Conservation (phyloP, 2,113 vertebrate genomes). For the Catharus bicknelli region DNA sequence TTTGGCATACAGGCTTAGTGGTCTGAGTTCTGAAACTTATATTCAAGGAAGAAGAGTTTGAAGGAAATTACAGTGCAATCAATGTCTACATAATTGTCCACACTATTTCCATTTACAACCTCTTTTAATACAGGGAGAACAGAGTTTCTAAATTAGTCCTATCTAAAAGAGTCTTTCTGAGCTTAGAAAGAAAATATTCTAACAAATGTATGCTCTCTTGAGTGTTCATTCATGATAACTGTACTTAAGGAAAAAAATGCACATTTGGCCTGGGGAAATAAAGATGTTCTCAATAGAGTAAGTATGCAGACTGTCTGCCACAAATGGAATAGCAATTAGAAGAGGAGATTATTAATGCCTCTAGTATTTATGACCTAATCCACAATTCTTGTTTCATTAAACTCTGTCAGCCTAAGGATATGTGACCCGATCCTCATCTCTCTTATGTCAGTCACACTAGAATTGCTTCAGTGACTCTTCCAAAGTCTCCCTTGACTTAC, state of each 20-base stretch:
- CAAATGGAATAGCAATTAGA: constrained; percentile 50
- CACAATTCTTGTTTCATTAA: constrained; percentile 58
- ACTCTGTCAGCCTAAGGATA: constrained; percentile 48
- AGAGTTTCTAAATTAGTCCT: constrained; percentile 26
- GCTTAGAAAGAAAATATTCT: constrained; percentile 37
- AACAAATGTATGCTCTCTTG: constrained; percentile 32
- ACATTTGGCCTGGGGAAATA: constrained; percentile 44
- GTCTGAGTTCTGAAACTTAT: neutral
- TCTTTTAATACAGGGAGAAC: neutral
- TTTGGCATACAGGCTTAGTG: neutral
- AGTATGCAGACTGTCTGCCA: constrained; percentile 43
- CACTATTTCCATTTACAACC: neutral
- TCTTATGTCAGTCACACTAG: constrained; percentile 17
- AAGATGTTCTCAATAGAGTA: constrained; percentile 41
- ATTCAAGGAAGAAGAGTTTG: neutral
- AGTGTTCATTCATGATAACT: constrained; percentile 59
- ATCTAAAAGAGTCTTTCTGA: constrained; percentile 41
- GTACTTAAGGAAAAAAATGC: constrained; percentile 46
- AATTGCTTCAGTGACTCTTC: constrained; percentile 18
- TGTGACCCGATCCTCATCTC: constrained; percentile 44
- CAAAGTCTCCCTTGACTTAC: neutral
- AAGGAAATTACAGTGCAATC: neutral
- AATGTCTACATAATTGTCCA: neutral
- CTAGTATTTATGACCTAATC: constrained; percentile 62
- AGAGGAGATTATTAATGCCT: constrained; percentile 53